Percentiles rank a stretch among this genome's conserved stretches.
These are phyloP conservation scores for Heteractis magnifica DNA, from an alignment of 92 coral and sea anemone genomes.

Conservation along the genomic window DNA sequence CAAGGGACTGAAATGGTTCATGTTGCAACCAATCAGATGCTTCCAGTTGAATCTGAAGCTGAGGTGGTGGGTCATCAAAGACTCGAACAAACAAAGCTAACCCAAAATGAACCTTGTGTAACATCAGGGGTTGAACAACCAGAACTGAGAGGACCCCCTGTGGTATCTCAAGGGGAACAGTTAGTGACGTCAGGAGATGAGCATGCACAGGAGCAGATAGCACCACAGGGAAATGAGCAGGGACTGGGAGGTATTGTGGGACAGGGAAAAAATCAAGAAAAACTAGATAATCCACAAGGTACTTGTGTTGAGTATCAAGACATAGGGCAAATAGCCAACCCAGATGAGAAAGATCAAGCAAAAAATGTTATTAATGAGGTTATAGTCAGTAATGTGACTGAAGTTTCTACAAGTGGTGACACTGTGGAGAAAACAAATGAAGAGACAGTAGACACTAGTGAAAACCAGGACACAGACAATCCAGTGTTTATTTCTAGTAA, in stretches of 20 bases:
- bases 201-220: neutral
- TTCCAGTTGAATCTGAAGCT: neutral
- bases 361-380: constrained; percentile 39
- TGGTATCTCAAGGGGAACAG: constrained; percentile 1
- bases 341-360: constrained; percentile 3
- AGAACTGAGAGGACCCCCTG: neutral
- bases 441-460: neutral
- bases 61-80: neutral
- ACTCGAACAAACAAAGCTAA: neutral
- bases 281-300: constrained; percentile 22
- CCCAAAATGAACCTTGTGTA: neutral
- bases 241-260: neutral
- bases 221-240: constrained; percentile 9
- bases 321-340: constrained; percentile 2
- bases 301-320: neutral
- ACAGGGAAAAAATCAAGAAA: neutral
- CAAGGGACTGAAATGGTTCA: neutral
- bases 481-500: constrained; percentile 33
- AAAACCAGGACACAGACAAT: constrained; percentile 2
- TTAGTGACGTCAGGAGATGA: neutral
- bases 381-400: constrained; percentile 59
- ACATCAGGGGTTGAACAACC: neutral
- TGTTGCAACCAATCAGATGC: neutral
- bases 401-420: constrained; percentile 38
- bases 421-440: neutral